Evolutionary conservation across 2,113 vertebrate genomes (phyloP).

Genomic region (Arenaria interpres): DNA sequence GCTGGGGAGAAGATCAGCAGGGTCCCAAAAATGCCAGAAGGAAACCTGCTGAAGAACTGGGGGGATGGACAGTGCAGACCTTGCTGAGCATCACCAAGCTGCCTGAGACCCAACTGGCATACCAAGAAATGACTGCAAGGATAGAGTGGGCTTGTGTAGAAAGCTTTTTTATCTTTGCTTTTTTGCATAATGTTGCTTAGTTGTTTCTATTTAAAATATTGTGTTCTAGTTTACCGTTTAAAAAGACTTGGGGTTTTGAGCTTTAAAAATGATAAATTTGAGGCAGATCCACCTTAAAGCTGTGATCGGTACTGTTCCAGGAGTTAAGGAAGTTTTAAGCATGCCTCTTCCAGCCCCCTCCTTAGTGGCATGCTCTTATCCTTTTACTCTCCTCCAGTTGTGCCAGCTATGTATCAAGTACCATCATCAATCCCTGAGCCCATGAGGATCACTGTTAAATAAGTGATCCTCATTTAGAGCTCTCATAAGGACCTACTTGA

Average conservation of each 20-base stretch:
- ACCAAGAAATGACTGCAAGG: background rate
- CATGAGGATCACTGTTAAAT: background rate
- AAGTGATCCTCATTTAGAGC: background rate
- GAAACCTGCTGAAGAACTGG: background rate
- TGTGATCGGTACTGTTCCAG: background rate
- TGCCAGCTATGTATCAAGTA: background rate
- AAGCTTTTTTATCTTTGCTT: background rate
- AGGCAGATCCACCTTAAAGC: background rate
- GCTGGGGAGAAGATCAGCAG: background rate
- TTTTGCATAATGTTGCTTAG: background rate
- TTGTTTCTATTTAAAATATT: slow-evolving; percentile 1
- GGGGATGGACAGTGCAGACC: background rate
- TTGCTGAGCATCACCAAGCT: background rate
- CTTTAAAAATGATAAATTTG: background rate
- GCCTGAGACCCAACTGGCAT: background rate
- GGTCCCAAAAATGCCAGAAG: background rate
- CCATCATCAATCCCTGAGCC: background rate
- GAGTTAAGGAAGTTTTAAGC: background rate
- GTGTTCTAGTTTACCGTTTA: background rate
- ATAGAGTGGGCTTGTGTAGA: background rate
- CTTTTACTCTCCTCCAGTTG: background rate
- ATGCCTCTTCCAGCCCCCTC: background rate
- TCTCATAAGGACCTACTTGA: background rate
- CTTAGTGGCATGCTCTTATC: background rate
- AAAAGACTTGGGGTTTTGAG: background rate